Base-by-base conservation (phyloP, 2,888 invertebrate genomes). In the Elysia crispata region DNA sequence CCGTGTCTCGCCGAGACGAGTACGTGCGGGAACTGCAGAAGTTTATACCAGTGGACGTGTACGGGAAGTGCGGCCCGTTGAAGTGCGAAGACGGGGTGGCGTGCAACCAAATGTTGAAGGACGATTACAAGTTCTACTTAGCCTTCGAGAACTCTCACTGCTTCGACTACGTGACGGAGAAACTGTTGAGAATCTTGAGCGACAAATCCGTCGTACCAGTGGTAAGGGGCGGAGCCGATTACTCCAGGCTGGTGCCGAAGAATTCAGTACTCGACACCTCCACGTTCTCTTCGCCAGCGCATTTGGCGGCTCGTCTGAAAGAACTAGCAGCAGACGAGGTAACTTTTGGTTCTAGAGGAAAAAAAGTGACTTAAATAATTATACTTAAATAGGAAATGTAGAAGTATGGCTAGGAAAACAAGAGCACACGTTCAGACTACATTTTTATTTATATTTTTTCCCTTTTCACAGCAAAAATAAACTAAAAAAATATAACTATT, bases 41-140 rank as follows among this genome's bases (percentile, higher is more conserved):
- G 31, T 69, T 83, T 82, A 82, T 87, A 8, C 67, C 75, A 6
- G 80, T 87, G 1, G 86, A 87, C 60, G 72, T 85, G 5, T 86
- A 81, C 73, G 87, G 87, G 13, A 67, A 76, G 3, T 87, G 87
- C 73, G 86, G 86, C 6, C 74, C 50, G 3, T 28, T 70, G 5
- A 41, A 74, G 3, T 82, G 82, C 31, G 60, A 18, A 0, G 49
- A 64, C 15, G 60, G 41, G n/a, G 8, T 1, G 49, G 25, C 41
- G 30, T 80, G 80, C 23, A 11, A 62, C 15, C 15, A 50, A 11
- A 69, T 76, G 70, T 5, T 80, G 5, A 41, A 30, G 3, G 23
- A 18, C 0, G 54, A 64, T 15, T 82, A 83, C 66, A 85, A 83
- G 60, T 85, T 84, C 74, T 84, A 84, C 69, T 77, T 85, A 15